Evolutionary conservation across 2,888 invertebrate species (phyloP).

Genomic region (Melangyna quadrimaculata): DNA sequence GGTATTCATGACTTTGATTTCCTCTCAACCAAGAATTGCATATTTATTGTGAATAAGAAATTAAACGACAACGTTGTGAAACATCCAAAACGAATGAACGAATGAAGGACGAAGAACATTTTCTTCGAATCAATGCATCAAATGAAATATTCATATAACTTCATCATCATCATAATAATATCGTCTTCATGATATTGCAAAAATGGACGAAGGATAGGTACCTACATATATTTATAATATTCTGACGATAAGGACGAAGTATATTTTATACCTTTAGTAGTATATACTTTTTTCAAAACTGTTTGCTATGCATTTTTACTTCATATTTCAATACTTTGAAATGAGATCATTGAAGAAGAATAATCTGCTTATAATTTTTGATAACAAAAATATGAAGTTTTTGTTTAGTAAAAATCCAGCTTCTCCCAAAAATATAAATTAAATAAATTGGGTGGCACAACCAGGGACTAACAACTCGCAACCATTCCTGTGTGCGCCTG

Average conservation of each 20-base stretch:
- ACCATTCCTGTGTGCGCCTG: too few relatives aligned
- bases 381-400: not conserved
- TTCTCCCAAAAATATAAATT: too few relatives aligned
- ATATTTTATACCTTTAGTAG: too few relatives aligned
- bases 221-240: not conserved
- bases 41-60: slow-evolving; percentile 64
- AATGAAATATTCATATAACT: slow-evolving; percentile 65
- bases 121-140: slow-evolving; percentile 48
- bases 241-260: not conserved
- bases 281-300: too few relatives aligned
- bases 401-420: not conserved
- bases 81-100: not conserved
- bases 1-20: slow-evolving; percentile 57
- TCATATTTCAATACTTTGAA: not conserved
- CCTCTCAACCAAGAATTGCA: slow-evolving; percentile 58
- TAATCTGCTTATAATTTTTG: not conserved
- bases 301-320: not conserved
- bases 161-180: slow-evolving; percentile 1
- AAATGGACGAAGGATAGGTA: slow-evolving; percentile 23
- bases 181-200: not conserved
- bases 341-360: not conserved
- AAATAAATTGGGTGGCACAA: too few relatives aligned
- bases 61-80: slow-evolving; percentile 2
- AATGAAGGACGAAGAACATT: not conserved
- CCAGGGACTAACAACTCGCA: too few relatives aligned